phyloP scores from a whole-genome alignment of 2,888 invertebrate species.

The Lepidochitona cinerea region DNA sequence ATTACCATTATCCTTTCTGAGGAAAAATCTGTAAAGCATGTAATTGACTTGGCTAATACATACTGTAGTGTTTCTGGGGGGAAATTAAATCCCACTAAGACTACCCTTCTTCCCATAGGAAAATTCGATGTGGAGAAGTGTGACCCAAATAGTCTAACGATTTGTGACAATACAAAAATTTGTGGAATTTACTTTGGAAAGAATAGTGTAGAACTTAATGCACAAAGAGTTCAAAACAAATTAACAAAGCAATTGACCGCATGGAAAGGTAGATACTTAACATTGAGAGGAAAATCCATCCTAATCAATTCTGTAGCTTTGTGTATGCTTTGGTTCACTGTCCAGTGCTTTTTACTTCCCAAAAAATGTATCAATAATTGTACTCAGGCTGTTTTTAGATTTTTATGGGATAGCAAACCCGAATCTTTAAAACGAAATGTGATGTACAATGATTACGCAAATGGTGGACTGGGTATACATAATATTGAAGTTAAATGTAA shows the following conservation, averaged over 20 bases:
- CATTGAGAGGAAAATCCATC: neutral
- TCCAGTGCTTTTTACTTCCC: too few relatives aligned
- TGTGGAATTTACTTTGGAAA: neutral
- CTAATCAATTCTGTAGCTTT: neutral
- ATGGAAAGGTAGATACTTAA: neutral
- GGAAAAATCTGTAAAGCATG: conserved; percentile 2
- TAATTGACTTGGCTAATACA: conserved; percentile 4
- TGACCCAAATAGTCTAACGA: neutral
- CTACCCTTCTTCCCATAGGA: conserved; percentile 15
- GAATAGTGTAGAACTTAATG: neutral
- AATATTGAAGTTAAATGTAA: too few relatives aligned
- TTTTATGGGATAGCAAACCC: too few relatives aligned
- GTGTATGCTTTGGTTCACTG: neutral
- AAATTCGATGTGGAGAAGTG: neutral
- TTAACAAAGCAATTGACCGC: neutral
- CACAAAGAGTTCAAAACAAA: neutral
- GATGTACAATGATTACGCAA: too few relatives aligned
- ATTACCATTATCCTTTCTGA: conserved; percentile 7
- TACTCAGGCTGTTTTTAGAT: too few relatives aligned
- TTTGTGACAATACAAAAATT: neutral
- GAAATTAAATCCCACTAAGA: conserved; percentile 27
- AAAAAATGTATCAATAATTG: too few relatives aligned
- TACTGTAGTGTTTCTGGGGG: conserved; percentile 22
- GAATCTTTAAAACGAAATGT: too few relatives aligned
- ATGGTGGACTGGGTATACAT: too few relatives aligned